Evolutionary conservation across 64 coral and sea anemone species (phyloP).

Genomic region (Hydrozoanthus tunicans): DNA sequence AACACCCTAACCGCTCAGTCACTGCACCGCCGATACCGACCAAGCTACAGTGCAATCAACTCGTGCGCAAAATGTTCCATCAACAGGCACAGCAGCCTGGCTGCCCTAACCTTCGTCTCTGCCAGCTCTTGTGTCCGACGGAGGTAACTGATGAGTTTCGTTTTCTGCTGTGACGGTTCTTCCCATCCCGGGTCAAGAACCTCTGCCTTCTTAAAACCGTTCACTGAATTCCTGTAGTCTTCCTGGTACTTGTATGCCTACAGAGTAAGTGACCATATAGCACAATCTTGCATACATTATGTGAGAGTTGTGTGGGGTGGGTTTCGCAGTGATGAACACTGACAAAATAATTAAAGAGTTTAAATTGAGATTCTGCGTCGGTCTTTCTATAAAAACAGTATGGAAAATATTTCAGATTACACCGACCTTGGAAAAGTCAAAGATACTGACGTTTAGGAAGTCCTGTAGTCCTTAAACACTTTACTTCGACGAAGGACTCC

Average conservation of each 20-base stretch:
- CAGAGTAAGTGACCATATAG: not conserved
- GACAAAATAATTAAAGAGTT: too few species aligned
- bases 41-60: not conserved
- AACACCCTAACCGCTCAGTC: too few species aligned
- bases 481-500: too few species aligned
- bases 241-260: constrained; percentile 96
- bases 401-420: too few species aligned
- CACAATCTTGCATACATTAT: not conserved
- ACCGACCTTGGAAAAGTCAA: too few species aligned
- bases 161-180: constrained; percentile 68
- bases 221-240: constrained; percentile 74
- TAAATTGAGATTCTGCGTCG: too few species aligned
- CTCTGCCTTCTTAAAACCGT: constrained; percentile 81
- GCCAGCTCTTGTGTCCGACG: constrained; percentile 73
- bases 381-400: too few species aligned
- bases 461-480: too few species aligned
- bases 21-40: not conserved
- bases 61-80: not conserved
- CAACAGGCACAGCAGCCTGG: too few species aligned
- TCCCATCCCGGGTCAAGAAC: constrained; percentile 76
- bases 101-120: constrained; percentile 70
- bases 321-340: too few species aligned
- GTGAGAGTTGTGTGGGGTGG: too few species aligned
- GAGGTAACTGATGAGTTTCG: constrained; percentile 74
- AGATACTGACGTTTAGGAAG: too few species aligned